These are phyloP conservation scores for Hippocampus comes DNA, from an alignment of 2,113 vertebrate genomes.

Conservation along the genomic window DNA sequence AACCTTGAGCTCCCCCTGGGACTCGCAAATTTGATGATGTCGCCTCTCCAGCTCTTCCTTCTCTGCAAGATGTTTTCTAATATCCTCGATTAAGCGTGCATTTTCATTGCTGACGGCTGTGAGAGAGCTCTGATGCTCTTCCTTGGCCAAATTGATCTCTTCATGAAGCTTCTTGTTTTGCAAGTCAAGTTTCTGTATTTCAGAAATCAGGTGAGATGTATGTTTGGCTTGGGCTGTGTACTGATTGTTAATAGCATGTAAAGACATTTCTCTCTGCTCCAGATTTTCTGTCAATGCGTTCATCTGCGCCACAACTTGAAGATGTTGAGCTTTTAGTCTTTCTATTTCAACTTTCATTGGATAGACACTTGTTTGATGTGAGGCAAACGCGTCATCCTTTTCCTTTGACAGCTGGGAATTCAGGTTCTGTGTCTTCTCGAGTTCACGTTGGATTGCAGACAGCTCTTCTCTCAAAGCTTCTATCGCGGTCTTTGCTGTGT, in stretches of 20 bases:
- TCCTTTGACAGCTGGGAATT: slow-evolving; percentile 64
- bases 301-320: slow-evolving; percentile 71
- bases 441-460: slow-evolving; percentile 46
- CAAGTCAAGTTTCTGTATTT: slow-evolving; percentile 67
- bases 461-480: slow-evolving; percentile 63
- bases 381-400: slow-evolving; percentile 65
- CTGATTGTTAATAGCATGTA: slow-evolving; percentile 72
- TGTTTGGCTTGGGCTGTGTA: slow-evolving; percentile 72
- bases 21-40: slow-evolving; percentile 47
- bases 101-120: slow-evolving; percentile 66
- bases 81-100: slow-evolving; percentile 54
- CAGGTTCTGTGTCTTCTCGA: slow-evolving; percentile 50
- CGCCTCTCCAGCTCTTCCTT: slow-evolving; percentile 63
- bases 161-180: slow-evolving; percentile 66
- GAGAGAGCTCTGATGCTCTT: slow-evolving; percentile 56
- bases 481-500: slow-evolving; percentile 42
- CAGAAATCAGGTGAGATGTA: slow-evolving; percentile 57
- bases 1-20: slow-evolving; percentile 62
- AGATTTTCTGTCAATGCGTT: slow-evolving; percentile 63
- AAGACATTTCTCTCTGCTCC: slow-evolving; percentile 74
- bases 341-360: slow-evolving; percentile 72
- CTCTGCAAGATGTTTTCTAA: slow-evolving; percentile 65
- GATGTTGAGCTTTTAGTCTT: slow-evolving; percentile 68
- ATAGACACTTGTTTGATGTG: slow-evolving; percentile 55
- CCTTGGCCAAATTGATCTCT: slow-evolving; percentile 38